phyloP scores from a whole-genome alignment of 2,888 invertebrate genomes.

The Suillia variegata region DNA sequence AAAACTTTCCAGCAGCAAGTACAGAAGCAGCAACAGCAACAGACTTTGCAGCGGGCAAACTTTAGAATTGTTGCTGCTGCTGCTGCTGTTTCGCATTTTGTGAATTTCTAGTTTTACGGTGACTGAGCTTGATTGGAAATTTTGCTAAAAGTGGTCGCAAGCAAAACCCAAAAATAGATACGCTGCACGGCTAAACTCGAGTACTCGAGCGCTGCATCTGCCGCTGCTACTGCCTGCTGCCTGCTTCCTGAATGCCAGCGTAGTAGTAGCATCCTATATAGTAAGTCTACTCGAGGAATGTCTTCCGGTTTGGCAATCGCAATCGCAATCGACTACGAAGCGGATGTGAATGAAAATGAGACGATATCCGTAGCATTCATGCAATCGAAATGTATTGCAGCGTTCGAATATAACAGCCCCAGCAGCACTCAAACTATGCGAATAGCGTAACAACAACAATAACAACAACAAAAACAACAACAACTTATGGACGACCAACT shows the following conservation, averaged over 20 bases:
- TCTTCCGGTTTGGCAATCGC: not conserved
- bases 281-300: too few species aligned
- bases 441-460: not conserved
- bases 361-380: not conserved
- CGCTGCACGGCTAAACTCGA: too few species aligned
- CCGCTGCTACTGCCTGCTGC: too few species aligned
- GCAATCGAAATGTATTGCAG: not conserved
- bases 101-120: slow-evolving; percentile 42
- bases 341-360: not conserved
- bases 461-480: not conserved
- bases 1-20: not conserved
- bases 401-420: not conserved
- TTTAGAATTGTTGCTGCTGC: not conserved
- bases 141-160: slow-evolving; percentile 22
- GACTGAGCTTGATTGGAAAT: slow-evolving; percentile 51
- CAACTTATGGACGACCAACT: not conserved
- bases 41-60: not conserved
- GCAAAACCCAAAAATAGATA: too few species aligned
- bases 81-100: slow-evolving; percentile 3
- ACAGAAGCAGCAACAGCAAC: not conserved
- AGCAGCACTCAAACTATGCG: not conserved
- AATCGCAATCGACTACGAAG: too few species aligned
- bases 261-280: too few species aligned
- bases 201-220: too few species aligned
- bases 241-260: too few species aligned